A percentile compares a stretch with the other conserved stretches of the same genome.
Evolutionary conservation across 2,888 invertebrate species (phyloP).

Genomic region (Pogonocherus hispidulus): DNA sequence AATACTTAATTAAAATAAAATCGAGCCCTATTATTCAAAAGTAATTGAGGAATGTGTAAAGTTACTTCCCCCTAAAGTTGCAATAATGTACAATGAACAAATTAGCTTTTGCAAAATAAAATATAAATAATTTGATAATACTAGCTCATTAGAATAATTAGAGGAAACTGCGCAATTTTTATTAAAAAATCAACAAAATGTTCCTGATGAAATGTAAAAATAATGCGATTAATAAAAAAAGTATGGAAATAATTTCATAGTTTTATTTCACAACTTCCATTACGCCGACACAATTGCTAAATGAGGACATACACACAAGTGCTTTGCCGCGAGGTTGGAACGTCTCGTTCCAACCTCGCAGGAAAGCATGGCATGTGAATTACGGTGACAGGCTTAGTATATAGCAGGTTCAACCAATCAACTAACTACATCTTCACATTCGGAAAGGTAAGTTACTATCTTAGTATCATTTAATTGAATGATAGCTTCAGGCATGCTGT

Average conservation of each 20-base stretch:
- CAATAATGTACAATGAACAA: slow-evolving; percentile 54
- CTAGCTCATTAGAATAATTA: slow-evolving; percentile 56
- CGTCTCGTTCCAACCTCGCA: too few relatives aligned
- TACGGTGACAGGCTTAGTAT: too few relatives aligned
- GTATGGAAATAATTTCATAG: slow-evolving; percentile 38
- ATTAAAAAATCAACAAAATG: slow-evolving; percentile 57
- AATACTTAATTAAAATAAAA: slow-evolving; percentile 2
- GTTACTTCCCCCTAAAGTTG: slow-evolving; percentile 25
- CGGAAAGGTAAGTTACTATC: too few relatives aligned
- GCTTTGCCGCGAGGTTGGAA: too few relatives aligned
- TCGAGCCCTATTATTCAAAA: not conserved
- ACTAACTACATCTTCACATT: too few relatives aligned
- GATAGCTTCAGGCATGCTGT: too few relatives aligned
- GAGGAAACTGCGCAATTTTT: slow-evolving; percentile 56
- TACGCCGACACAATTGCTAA: not conserved
- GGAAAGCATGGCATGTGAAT: too few relatives aligned
- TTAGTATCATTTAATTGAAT: too few relatives aligned
- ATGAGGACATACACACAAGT: too few relatives aligned
- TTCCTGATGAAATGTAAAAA: slow-evolving; percentile 56
- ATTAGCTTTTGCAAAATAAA: slow-evolving; percentile 56
- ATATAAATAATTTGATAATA: slow-evolving; percentile 52
- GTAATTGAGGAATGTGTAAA: slow-evolving; percentile 19
- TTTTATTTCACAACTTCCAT: slow-evolving; percentile 2
- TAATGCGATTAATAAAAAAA: slow-evolving; percentile 55
- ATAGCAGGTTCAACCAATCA: too few relatives aligned